A percentile compares a stretch with the other conserved stretches of the same genome.
Conservation (phyloP, 2,888 invertebrate genomes). For the Caenorhabditis sp. region DNA sequence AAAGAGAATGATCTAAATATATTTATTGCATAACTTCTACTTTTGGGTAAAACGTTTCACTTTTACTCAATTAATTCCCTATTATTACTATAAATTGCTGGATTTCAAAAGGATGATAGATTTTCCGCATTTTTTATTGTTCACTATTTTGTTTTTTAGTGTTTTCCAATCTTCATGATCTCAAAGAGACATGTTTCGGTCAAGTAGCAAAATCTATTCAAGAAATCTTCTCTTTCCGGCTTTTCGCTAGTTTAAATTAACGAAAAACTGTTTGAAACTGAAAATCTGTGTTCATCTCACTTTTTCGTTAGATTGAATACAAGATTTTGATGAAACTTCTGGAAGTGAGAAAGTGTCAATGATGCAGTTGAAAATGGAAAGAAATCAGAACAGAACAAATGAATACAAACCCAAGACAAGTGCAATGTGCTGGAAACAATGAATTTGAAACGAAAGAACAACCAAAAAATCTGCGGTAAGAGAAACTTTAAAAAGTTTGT, state of each 20-base stretch:
- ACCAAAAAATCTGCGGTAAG: too few species aligned
- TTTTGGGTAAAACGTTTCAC: constrained; percentile 1
- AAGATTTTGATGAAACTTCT: not conserved
- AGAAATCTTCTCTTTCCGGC: not conserved
- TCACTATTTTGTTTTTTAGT: not conserved
- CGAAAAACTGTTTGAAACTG: not conserved
- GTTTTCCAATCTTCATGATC: not conserved
- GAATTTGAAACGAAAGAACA: too few species aligned
- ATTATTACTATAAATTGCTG: not conserved
- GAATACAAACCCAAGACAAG: too few species aligned
- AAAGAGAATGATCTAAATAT: not conserved
- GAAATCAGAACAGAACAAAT: not conserved
- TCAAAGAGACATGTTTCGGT: not conserved
- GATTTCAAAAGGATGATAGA: not conserved
- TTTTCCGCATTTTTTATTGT: not conserved
- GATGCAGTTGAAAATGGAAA: not conserved
- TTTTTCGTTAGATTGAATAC: not conserved
- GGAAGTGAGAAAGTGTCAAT: not conserved
- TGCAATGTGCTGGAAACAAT: too few species aligned
- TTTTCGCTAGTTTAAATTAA: not conserved
- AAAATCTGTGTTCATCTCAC: not conserved
- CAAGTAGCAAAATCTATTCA: not conserved
- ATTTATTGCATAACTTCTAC: constrained; percentile 1
- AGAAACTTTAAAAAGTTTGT: too few species aligned
- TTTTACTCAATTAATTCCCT: not conserved